Evolutionary conservation across 30 jellyfish, hydroid and myxozoan species (phyloP).

Genomic region (Mastigias papua): DNA sequence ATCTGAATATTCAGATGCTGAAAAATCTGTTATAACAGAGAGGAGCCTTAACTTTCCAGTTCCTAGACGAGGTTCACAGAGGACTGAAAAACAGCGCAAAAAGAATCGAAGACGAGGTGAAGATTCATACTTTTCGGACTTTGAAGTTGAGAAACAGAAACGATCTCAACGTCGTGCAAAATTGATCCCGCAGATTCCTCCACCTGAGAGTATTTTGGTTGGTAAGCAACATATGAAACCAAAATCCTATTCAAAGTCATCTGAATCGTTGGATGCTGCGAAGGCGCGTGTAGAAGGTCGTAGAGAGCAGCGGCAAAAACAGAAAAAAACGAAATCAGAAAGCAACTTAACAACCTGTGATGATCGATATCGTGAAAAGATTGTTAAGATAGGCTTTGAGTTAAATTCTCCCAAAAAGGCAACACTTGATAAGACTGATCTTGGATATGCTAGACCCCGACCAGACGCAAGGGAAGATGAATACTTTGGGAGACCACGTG

Average conservation of each 20-base stretch:
- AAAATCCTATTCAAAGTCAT: slow-evolving; percentile 71
- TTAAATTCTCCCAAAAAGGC: slow-evolving; percentile 84
- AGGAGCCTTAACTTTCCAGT: slow-evolving; percentile 42
- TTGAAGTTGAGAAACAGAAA: slow-evolving; percentile 92
- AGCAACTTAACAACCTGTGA: slow-evolving; percentile 77
- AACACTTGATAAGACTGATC: slow-evolving; percentile 69
- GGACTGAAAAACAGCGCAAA: slow-evolving; percentile 48
- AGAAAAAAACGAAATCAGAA: slow-evolving; percentile 92
- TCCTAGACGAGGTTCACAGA: slow-evolving; percentile 26
- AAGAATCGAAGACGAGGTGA: slow-evolving; percentile 82
- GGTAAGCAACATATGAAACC: slow-evolving; percentile 16
- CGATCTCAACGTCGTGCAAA: slow-evolving; percentile 87
- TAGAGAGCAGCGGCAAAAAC: slow-evolving; percentile 86
- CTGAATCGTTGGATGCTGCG: slow-evolving; percentile 92
- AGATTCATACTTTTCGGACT: slow-evolving; percentile 92
- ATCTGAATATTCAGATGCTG: slow-evolving; percentile 83
- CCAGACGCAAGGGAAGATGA: slow-evolving; percentile 68
- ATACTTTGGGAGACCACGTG: slow-evolving; percentile 80
- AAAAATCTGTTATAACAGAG: slow-evolving; percentile 58
- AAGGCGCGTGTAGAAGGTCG: slow-evolving; percentile 95
- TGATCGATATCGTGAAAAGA: slow-evolving; percentile 46
- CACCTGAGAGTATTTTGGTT: slow-evolving; percentile 68
- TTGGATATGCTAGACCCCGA: slow-evolving; percentile 75
- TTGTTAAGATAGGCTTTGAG: slow-evolving; percentile 77
- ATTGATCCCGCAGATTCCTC: slow-evolving; percentile 68